Percentiles rank a stretch among this genome's conserved stretches.
phyloP scores from a whole-genome alignment of 2,888 invertebrate species.

The Argynnis bischoffii region DNA sequence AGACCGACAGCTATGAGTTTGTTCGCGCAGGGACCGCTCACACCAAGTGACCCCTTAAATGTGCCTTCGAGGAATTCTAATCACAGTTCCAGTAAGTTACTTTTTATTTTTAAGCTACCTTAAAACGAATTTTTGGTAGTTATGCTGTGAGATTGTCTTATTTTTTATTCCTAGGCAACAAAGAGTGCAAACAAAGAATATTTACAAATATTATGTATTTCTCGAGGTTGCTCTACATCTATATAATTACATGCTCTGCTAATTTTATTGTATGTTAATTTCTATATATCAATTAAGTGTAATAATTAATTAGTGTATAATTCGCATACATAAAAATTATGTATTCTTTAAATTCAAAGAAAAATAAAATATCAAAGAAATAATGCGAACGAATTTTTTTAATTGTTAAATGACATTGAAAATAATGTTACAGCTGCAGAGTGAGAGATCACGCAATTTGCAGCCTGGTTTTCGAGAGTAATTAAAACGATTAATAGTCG shows the following conservation, averaged over 20 bases:
- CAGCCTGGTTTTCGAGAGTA: conserved; percentile 4
- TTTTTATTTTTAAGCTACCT: conserved; percentile 1
- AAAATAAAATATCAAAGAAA: too few relatives aligned
- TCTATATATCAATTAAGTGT: too few relatives aligned
- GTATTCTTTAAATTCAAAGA: too few relatives aligned
- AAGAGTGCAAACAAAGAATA: too few relatives aligned
- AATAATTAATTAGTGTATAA: too few relatives aligned
- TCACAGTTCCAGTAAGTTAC: conserved; percentile 58
- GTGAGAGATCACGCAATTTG: conserved; percentile 3
- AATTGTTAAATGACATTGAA: neutral
- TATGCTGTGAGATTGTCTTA: too few relatives aligned
- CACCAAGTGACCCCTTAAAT: conserved; percentile 84
- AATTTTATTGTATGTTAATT: too few relatives aligned
- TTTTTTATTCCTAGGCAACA: too few relatives aligned
- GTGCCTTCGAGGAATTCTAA: conserved; percentile 76
- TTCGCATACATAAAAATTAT: too few relatives aligned
- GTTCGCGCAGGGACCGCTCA: conserved; percentile 82
- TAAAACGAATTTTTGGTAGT: neutral
- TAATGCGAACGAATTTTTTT: neutral
- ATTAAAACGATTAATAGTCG: neutral
- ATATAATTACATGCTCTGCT: too few relatives aligned
- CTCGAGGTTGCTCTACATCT: too few relatives aligned
- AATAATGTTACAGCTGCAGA: neutral
- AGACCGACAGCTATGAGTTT: conserved; percentile 85
- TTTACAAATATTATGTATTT: too few relatives aligned